Percentiles rank a stretch among this genome's conserved stretches.
These are phyloP conservation scores for Tyto alba DNA, from an alignment of 2,113 vertebrate species.

Conservation along the genomic window DNA sequence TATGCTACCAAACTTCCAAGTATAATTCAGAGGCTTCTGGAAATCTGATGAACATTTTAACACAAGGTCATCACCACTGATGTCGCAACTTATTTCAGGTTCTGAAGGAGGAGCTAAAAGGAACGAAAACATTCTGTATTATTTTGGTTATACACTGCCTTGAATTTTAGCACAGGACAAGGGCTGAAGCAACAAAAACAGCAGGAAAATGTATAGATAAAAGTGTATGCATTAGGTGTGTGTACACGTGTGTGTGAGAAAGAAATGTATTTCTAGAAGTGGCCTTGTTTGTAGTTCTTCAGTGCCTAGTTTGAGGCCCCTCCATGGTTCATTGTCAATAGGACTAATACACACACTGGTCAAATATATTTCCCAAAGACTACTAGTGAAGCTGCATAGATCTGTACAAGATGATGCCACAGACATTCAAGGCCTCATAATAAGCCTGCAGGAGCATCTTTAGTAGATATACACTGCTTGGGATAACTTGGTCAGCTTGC, in stretches of 20 bases:
- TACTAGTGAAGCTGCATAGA: neutral
- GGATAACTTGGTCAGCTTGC: neutral
- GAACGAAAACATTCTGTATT: neutral
- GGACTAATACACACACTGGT: neutral
- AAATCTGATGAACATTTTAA: neutral
- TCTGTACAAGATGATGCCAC: neutral
- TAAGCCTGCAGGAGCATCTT: neutral
- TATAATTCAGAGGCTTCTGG: neutral
- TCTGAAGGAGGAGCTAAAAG: neutral
- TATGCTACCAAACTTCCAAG: neutral
- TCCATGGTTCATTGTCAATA: neutral
- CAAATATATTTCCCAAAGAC: neutral
- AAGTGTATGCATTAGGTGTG: neutral
- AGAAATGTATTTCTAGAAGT: neutral
- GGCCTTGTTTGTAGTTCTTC: neutral
- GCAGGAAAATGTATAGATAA: neutral
- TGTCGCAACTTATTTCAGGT: neutral
- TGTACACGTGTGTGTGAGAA: fast-evolving
- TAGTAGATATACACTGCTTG: neutral
- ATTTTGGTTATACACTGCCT: neutral
- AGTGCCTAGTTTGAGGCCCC: neutral
- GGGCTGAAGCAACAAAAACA: neutral
- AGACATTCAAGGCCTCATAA: neutral
- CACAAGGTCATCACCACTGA: fast-evolving
- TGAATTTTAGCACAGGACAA: neutral